Base-by-base conservation (phyloP, 2,113 vertebrate species). In the Charina bottae region DNA sequence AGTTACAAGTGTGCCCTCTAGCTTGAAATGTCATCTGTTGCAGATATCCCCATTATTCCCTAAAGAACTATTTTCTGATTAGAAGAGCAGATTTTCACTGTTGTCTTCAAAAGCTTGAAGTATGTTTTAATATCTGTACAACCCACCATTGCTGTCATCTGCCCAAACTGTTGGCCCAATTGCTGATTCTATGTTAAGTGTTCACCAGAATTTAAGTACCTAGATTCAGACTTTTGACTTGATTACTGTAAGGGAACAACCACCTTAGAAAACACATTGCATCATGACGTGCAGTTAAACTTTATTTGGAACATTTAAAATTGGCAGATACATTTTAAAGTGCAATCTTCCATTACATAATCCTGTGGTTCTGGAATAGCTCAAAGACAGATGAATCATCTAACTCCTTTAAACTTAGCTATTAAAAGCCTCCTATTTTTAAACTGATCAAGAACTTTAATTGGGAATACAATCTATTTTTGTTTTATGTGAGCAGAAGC, bases 371-470 rank as follows among this genome's bases (percentile, higher is more conserved):
- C 7, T 89, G 87, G 42, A 89, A 62, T 37, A 89, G 72, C 6
- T 54, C 49, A 78, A 89, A 33, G 78, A 92, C 19, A 56, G 19
- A 26, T 85, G 87, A 89, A 85, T 89, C 91, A 89, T 42, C 2
- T 37, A 42, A 9, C n/a, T 24, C 26, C 24, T 33, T 87, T 83
- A 59, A 83, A 58, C 0, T 0, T 37, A 72, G 91, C 54, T 89
- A 46, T 59, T 89, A 28, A 85, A 46, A 64, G 23, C 0, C 0
- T 3, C 68, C 26, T 49, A 59, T 90, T 58, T 92, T 83, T 86
- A 87, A 92, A 85, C 60, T n/a, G 88, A 92, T 88, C 19, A 8
- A 89, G 54, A 13, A 90, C 90, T 91, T 59, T 93, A 56, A 15
- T 33, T 3, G 60, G 21, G 56, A 92, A 88, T 78, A 23, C 55